Conservation (phyloP, 2,888 invertebrate species). For the Rhamphomyia laevipes region DNA sequence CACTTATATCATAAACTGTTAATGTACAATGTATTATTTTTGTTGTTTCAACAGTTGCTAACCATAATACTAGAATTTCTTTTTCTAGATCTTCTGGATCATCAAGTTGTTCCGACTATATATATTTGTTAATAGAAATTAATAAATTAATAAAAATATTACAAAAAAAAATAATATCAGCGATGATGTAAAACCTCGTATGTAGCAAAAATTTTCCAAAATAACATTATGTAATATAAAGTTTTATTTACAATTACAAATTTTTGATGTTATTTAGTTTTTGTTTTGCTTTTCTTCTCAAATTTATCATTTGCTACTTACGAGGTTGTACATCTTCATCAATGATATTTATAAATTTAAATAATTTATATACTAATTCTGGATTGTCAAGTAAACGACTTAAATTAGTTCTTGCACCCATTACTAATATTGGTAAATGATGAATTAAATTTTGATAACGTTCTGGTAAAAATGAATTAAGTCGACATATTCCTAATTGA, state of each 20-base stretch:
- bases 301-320: no score
- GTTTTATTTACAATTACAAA: no score
- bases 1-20: constrained; percentile 21
- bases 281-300: no score
- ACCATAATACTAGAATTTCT: constrained; percentile 22
- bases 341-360: no score
- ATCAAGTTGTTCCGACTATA: constrained; percentile 11
- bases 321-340: no score
- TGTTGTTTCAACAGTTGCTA: constrained; percentile 23
- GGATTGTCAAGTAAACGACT: background rate
- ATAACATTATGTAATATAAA: no score
- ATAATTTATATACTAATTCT: background rate
- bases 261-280: background rate
- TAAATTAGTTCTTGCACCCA: constrained; percentile 23
- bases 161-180: background rate
- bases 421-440: constrained; percentile 24
- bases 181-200: no score
- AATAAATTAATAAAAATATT: background rate
- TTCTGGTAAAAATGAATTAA: constrained; percentile 23
- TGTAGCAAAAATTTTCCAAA: no score
- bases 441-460: constrained; percentile 19
- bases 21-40: constrained; percentile 22
- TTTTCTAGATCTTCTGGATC: constrained; percentile 14
- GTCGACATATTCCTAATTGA: constrained; percentile 21
- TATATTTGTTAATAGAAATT: background rate